These are phyloP conservation scores for Calameuta idolon DNA, from an alignment of 2,888 invertebrate species.

Conservation along the genomic window DNA sequence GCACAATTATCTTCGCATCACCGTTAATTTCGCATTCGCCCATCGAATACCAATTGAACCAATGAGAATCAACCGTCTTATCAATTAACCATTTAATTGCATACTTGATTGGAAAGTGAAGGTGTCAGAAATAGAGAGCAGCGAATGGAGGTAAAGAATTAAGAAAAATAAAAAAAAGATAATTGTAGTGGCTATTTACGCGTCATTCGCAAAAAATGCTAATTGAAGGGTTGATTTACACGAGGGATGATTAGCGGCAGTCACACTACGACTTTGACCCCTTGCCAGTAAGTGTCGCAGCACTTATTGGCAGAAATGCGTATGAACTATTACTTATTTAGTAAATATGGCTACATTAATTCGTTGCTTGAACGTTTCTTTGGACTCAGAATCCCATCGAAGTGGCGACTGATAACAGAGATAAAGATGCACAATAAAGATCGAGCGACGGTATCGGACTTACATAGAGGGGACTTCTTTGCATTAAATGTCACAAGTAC, in stretches of 20 bases:
- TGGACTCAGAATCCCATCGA: conserved; percentile 27
- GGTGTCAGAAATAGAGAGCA: neutral
- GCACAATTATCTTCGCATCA: neutral
- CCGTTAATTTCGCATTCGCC: neutral
- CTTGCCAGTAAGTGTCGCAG: neutral
- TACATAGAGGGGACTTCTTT: neutral
- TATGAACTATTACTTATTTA: neutral
- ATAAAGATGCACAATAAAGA: neutral
- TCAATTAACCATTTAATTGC: neutral
- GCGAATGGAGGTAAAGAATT: neutral
- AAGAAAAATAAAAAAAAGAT: neutral
- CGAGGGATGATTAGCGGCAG: neutral
- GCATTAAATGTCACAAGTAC: neutral
- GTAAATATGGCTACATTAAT: conserved; percentile 31
- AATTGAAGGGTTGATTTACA: neutral
- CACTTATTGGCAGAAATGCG: neutral
- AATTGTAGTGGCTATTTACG: neutral
- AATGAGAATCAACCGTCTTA: neutral
- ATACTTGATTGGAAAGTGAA: neutral
- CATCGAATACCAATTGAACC: neutral
- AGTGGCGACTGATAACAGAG: neutral
- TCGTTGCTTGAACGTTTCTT: conserved; percentile 36
- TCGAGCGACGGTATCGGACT: neutral
- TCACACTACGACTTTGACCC: neutral
- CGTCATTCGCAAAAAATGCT: neutral